These are phyloP conservation scores for Drosophila auraria DNA, from an alignment of 1,140 invertebrate genomes.

Conservation along the genomic window DNA sequence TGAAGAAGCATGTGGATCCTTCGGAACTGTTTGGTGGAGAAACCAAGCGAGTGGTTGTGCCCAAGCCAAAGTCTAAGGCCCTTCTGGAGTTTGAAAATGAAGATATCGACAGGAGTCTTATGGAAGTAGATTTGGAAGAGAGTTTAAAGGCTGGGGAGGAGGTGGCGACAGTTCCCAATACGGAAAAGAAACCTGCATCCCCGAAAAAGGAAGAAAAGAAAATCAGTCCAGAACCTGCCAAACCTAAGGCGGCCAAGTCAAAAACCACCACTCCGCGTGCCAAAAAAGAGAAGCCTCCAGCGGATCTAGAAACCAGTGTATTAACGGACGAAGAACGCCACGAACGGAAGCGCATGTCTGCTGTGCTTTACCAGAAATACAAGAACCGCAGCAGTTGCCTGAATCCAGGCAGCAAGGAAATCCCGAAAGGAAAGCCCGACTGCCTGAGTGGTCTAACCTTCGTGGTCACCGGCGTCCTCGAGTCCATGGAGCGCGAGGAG, in stretches of 20 bases:
- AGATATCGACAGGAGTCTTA: slow-evolving; percentile 67
- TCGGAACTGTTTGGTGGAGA: slow-evolving; percentile 72
- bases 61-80: slow-evolving; percentile 62
- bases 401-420: slow-evolving; percentile 92
- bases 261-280: slow-evolving; percentile 46
- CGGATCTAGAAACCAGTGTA: slow-evolving; percentile 73
- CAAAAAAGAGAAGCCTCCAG: slow-evolving; percentile 45
- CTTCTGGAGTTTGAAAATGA: slow-evolving; percentile 70
- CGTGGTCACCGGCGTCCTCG: slow-evolving; percentile 94
- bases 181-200: neutral
- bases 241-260: slow-evolving; percentile 23
- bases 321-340: slow-evolving; percentile 88
- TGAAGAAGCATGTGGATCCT: slow-evolving; percentile 70
- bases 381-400: slow-evolving; percentile 91
- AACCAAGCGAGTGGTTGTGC: slow-evolving; percentile 63
- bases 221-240: slow-evolving; percentile 21
- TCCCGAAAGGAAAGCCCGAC: slow-evolving; percentile 91
- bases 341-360: slow-evolving; percentile 88
- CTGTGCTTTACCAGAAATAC: slow-evolving; percentile 90
- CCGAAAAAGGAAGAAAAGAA: slow-evolving; percentile 28
- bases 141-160: slow-evolving; percentile 14
- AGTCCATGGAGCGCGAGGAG: slow-evolving; percentile 94
- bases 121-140: slow-evolving; percentile 71
- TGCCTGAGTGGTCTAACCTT: slow-evolving; percentile 93
- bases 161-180: neutral